Evolutionary conservation across 2,888 invertebrate species (phyloP).

Genomic region (Neocrepidodera transversa): DNA sequence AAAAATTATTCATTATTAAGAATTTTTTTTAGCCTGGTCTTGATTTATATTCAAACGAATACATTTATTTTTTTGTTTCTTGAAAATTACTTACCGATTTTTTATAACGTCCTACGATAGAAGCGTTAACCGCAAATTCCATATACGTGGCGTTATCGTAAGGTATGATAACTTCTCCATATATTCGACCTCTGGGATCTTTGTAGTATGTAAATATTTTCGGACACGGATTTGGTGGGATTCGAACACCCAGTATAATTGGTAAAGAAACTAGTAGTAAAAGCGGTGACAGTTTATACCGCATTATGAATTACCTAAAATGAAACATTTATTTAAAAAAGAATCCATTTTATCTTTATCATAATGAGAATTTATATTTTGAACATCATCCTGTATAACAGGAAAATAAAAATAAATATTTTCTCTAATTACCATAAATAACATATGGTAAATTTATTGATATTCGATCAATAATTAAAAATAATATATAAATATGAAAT

Average conservation of each 20-base stretch:
- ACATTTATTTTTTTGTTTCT: too few relatives aligned
- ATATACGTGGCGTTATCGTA: constrained; percentile 40
- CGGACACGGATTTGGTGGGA: constrained; percentile 50
- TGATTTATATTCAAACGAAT: too few relatives aligned
- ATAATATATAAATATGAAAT: too few relatives aligned
- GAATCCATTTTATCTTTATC: too few relatives aligned
- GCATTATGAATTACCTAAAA: constrained; percentile 7
- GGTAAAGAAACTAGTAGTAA: constrained; percentile 32
- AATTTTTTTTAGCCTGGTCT: too few relatives aligned
- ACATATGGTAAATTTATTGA: too few relatives aligned
- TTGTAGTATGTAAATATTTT: constrained; percentile 46
- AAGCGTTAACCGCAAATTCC: constrained; percentile 41
- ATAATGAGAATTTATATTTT: too few relatives aligned
- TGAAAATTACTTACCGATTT: constrained; percentile 41
- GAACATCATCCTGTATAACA: too few relatives aligned
- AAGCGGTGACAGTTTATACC: background rate
- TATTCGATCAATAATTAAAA: too few relatives aligned
- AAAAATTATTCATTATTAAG: background rate
- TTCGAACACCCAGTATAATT: constrained; percentile 26
- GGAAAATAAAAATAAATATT: too few relatives aligned
- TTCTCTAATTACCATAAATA: too few relatives aligned
- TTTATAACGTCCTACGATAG: constrained; percentile 39
- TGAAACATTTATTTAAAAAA: too few relatives aligned
- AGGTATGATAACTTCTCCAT: constrained; percentile 41
- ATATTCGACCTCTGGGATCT: constrained; percentile 35